These are phyloP conservation scores for Tokudaia tokunoshimensis DNA, from an alignment of 2,797 vertebrate genomes.

Conservation along the genomic window DNA sequence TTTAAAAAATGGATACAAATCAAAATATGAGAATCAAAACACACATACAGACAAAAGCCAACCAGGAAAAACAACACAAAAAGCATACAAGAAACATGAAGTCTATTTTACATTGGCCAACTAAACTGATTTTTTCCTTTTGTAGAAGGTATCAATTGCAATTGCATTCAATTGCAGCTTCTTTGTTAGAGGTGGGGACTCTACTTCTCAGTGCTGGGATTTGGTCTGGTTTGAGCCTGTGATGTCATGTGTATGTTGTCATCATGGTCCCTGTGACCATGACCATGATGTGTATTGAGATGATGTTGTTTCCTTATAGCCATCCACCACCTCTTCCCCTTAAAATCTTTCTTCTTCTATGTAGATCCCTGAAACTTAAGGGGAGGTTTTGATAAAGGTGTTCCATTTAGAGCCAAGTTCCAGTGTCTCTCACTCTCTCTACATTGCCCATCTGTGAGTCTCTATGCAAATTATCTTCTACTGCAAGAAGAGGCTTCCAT, in stretches of 20 bases:
- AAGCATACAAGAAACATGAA: background rate
- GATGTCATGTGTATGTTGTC: background rate
- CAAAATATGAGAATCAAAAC: background rate
- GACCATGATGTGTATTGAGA: no score
- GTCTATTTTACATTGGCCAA: background rate
- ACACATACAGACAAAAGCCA: background rate
- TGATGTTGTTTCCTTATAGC: background rate
- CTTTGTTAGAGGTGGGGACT: background rate
- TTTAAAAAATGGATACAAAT: background rate
- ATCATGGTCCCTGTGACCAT: background rate
- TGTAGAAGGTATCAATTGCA: no score
- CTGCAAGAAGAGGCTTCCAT: background rate
- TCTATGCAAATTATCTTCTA: background rate
- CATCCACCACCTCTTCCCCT: background rate
- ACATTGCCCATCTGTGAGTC: background rate
- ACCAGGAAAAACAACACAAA: background rate
- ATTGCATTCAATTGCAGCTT: background rate
- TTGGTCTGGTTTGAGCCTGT: background rate
- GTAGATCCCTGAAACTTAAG: background rate
- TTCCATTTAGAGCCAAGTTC: no score
- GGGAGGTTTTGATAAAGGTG: background rate
- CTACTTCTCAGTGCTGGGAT: no score
- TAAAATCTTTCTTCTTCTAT: background rate
- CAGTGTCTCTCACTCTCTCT: background rate
- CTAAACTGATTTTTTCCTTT: no score